A percentile compares a stretch with the other conserved stretches of the same genome.
Evolutionary conservation across 2,888 invertebrate genomes (phyloP).

Genomic region (Helicoverpa assulta): DNA sequence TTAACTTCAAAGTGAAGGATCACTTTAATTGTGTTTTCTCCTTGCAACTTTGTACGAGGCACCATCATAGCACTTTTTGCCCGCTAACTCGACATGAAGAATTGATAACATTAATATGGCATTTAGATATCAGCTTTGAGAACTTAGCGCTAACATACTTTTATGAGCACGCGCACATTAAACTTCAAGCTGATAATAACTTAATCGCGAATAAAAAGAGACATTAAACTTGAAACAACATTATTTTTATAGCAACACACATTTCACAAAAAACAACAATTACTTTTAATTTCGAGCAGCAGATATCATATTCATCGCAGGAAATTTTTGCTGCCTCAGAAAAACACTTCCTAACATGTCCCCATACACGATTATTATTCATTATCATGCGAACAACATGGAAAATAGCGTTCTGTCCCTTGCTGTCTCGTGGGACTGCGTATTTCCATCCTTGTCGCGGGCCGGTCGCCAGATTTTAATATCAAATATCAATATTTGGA

Average conservation of each 20-base stretch:
- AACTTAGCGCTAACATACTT: constrained; percentile 35
- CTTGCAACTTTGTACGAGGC: constrained; percentile 10
- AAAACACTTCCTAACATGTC: constrained; percentile 74
- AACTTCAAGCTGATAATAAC: constrained; percentile 32
- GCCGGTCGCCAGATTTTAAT: constrained; percentile 76
- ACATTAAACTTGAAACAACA: constrained; percentile 17
- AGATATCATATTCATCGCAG: constrained; percentile 47
- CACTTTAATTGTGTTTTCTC: constrained; percentile 32
- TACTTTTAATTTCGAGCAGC: constrained; percentile 57
- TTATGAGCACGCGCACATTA: constrained; percentile 36
- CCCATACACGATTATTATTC: constrained; percentile 70
- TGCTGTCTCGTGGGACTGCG: constrained; percentile 54
- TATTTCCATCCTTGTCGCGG: constrained; percentile 68
- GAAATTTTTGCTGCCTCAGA: constrained; percentile 50
- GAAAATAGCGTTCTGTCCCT: constrained; percentile 61
- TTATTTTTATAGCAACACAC: constrained; percentile 29
- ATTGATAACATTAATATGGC: constrained; percentile 37
- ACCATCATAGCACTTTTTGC: constrained; percentile 18
- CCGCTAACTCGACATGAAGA: constrained; percentile 26
- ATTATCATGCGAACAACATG: constrained; percentile 73
- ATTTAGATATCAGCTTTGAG: constrained; percentile 35
- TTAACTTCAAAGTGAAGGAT: constrained; percentile 17
- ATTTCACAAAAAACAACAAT: constrained; percentile 39
- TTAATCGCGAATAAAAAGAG: constrained; percentile 28
- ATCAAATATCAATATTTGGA: constrained; percentile 89